phyloP scores from a whole-genome alignment of 1,140 invertebrate genomes.

The Apis cerana region DNA sequence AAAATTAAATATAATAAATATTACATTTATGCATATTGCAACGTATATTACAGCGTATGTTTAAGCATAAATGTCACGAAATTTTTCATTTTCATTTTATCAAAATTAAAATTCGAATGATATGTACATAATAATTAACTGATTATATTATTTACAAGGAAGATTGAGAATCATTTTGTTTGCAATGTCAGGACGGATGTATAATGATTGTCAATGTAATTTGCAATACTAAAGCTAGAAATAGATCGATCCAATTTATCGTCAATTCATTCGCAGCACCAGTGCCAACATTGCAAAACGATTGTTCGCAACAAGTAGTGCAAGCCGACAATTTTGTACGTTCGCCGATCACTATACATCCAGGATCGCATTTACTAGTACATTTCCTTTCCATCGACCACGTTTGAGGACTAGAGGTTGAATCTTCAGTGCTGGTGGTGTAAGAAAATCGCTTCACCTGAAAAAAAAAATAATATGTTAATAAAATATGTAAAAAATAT shows the following conservation, averaged over 20 bases:
- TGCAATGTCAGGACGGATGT: slow-evolving; percentile 73
- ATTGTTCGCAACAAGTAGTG: slow-evolving; percentile 89
- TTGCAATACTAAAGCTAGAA: slow-evolving; percentile 74
- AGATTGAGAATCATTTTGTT: slow-evolving; percentile 43
- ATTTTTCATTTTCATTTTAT: not conserved
- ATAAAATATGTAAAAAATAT: not conserved
- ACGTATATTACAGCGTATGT: not conserved
- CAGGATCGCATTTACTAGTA: slow-evolving; percentile 89
- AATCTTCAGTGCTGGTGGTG: slow-evolving; percentile 90
- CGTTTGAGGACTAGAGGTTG: slow-evolving; percentile 87
- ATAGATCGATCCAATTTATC: slow-evolving; percentile 71
- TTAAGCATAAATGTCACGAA: not conserved
- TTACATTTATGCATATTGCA: not conserved
- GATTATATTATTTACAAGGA: slow-evolving; percentile 25
- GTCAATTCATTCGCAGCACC: slow-evolving; percentile 76
- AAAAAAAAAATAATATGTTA: slow-evolving; percentile 40
- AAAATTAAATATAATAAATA: not conserved
- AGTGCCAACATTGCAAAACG: slow-evolving; percentile 89
- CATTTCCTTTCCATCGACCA: slow-evolving; percentile 92
- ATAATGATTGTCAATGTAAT: slow-evolving; percentile 74
- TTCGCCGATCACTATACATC: slow-evolving; percentile 93
- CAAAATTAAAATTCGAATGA: not conserved
- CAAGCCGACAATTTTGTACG: slow-evolving; percentile 92
- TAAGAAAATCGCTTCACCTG: slow-evolving; percentile 92
- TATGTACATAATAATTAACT: no score